Evolutionary conservation across 2,113 vertebrate genomes (phyloP), one percentile per base, ranked within the genome.

Genomic region (Apodemus sylvaticus): DNA sequence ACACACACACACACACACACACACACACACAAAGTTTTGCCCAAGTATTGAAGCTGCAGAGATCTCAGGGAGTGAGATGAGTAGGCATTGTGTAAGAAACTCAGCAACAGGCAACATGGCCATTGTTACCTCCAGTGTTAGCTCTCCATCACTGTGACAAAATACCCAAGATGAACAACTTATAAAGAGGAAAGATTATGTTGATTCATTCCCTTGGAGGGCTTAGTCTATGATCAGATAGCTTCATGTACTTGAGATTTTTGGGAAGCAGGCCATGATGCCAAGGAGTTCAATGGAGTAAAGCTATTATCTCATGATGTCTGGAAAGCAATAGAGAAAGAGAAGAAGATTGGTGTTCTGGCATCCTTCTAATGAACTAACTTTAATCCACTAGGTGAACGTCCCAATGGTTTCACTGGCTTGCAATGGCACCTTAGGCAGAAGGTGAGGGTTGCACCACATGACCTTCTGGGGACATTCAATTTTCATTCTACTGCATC

Each of bases 21-120:
- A n/a, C n/a, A 6, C 16, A 36, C 0, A 1, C 0, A 22, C 26
- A 39, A 53, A 68, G 36, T 39, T 22, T 31, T 0, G 0, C 20
- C 31, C 39, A 62, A 8, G 7, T 4, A 14, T 13, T 14, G 58
- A 42, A 31, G 53, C 64, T 53, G 8, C 42, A 42, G n/a, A n/a
- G n/a, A n/a, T n/a, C n/a, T n/a, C n/a, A n/a, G n/a, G n/a, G n/a
- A n/a, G n/a, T n/a, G n/a, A n/a, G n/a, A n/a, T n/a, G n/a, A n/a
- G n/a, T n/a, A n/a, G n/a, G n/a, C n/a, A n/a, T n/a, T n/a, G n/a
- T n/a, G n/a, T n/a, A n/a, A n/a, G n/a, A n/a, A n/a, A n/a, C n/a
- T n/a, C n/a, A n/a, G n/a, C n/a, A n/a, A n/a, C n/a, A n/a, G n/a
- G n/a, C n/a, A n/a, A n/a, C n/a, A n/a, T n/a, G n/a, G n/a, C n/a